phyloP scores from a whole-genome alignment of 2,113 vertebrate species.

The Austrofundulus limnaeus region DNA sequence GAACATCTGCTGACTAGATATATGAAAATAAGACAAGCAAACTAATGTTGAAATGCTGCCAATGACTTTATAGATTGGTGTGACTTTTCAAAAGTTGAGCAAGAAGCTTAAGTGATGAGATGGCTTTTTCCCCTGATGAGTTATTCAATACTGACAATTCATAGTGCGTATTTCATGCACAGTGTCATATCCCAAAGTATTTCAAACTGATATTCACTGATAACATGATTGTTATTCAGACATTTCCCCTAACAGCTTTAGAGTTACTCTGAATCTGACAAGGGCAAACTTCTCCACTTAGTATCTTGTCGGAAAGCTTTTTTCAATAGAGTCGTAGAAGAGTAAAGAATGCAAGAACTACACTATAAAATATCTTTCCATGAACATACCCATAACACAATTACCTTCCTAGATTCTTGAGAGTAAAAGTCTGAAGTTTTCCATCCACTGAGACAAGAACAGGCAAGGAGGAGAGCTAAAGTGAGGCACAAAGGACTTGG shows the following conservation, averaged over 20 bases:
- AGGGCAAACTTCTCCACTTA: too few species aligned
- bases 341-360: background rate
- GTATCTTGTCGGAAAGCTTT: conserved; percentile 10
- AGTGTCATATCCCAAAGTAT: background rate
- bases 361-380: background rate
- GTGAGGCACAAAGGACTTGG: conserved; percentile 19
- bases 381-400: background rate
- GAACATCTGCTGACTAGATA: background rate
- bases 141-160: background rate
- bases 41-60: background rate
- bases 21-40: background rate
- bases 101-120: background rate
- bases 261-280: conserved; percentile 14
- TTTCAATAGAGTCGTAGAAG: conserved; percentile 8
- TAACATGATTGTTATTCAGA: conserved; percentile 11
- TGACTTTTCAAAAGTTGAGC: background rate
- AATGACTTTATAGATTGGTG: background rate
- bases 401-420: conserved; percentile 15
- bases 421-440: conserved; percentile 25
- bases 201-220: conserved; percentile 2
- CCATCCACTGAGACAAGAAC: conserved; percentile 4
- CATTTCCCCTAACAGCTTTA: conserved; percentile 14
- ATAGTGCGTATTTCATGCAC: background rate
- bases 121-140: background rate
- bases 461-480: conserved; percentile 11